Evolutionary conservation across 2,113 vertebrate genomes (phyloP), one percentile per base, ranked within the genome.

Genomic region (Hippocampus guttulatus): DNA sequence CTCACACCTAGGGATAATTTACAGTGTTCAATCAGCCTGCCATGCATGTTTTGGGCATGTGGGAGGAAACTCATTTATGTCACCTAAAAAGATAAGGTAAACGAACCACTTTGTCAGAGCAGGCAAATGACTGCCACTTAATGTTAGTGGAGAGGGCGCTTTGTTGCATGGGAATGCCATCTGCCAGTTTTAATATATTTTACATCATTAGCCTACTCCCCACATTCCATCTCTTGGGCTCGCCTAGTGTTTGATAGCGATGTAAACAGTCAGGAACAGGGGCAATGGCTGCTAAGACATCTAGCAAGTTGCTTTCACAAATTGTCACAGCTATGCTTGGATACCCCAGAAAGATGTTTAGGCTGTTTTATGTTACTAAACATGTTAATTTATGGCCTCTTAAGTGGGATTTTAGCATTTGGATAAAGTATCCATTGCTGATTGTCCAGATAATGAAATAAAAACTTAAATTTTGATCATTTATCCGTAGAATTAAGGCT

Each of bases 161-260:
- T 87, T 87, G 89, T 92, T 91, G 91, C 91, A 88, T 87, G 88
- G 91, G 84, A 89, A 92, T 88, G 79, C 87, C 81, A 89, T 89
- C 88, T 89, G 90, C 88, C 83, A 89, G 78, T 85, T 82, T 84
- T 81, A 87, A 92, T 85, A 81, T 82, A 79, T 75, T 89, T 85
- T 84, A 85, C 83, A 86, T 90, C 86, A 90, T 90, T 91, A 91
- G 79, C 79, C 68, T 70, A 74, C 76, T 60, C 74, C 75, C 76
- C 40, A 71, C 7, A 47, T 78, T 76, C 78, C 63, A 83, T 84
- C 75, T 83, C 60, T 68, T 58, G 75, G 23, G 43, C 75, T 86
- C 73, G 74, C 77, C 73, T 71, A 65, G 66, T 71, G 75, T 75
- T 88, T 45, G 45, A 41, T 67, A 33, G 74, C 83, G 80, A 87